Evolutionary conservation across 2,113 vertebrate genomes (phyloP), one percentile per base, ranked within the genome.

Genomic region (Zeus faber): DNA sequence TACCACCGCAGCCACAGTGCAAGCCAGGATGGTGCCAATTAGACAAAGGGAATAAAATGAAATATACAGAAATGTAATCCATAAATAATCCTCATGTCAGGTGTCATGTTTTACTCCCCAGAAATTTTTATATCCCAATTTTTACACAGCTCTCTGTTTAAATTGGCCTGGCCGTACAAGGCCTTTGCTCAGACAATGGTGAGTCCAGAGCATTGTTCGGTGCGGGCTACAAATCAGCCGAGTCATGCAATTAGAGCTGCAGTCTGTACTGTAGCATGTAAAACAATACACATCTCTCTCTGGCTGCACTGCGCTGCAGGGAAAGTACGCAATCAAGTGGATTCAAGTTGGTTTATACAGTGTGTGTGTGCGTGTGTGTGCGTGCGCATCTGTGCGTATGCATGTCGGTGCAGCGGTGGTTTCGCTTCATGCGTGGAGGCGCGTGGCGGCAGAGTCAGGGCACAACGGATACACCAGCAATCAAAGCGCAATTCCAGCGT

Each of bases 11-110:
- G 37, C 25, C 10, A 20, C 24, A 61, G 55, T 54, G 58, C 14
- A 11, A 67, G 67, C 59, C 49, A 53, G 52, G 50, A 25, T 14
- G 6, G 26, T 13, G 70, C 73, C 82, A 76, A 81, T 81, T 79
- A 77, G 63, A 62, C 59, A 62, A 58, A 55, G 65, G 54, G 66
- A 79, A 64, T 74, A 67, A 71, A 61, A 64, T 52, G 55, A 59
- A 70, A 54, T 45, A 50, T 39, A 43, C 47, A 55, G 67, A 65
- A 66, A 74, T 54, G 65, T 68, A 40, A 70, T 49, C 43, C 54
- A 64, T 75, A 75, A 73, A 78, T 77, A 75, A 71, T 41, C 6
- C 51, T 65, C 48, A 33, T 50, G 64, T 72, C 68, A 25, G 65
- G 64, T 46, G 54, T 47, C 57, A 21, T 25, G 33, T 66, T 75